Conservation (phyloP, 2,797 vertebrate genomes). For the Jordanella pulchra region DNA sequence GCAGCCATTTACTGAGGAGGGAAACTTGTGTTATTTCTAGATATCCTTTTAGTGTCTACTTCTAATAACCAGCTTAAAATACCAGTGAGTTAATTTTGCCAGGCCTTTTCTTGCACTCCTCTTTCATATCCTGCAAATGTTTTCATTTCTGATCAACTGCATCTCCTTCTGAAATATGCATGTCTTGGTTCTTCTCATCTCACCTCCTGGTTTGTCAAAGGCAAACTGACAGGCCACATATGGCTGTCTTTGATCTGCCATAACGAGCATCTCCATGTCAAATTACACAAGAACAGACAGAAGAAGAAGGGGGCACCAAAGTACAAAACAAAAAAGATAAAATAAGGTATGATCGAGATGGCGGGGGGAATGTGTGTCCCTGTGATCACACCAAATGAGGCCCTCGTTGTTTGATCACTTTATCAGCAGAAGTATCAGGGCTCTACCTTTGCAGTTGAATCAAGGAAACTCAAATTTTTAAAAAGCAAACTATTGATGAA, state of each 20-base stretch:
- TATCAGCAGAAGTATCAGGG: conserved; percentile 62
- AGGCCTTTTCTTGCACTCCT: conserved; percentile 58
- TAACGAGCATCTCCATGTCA: conserved; percentile 82
- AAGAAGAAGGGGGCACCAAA: conserved; percentile 47
- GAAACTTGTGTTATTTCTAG: neutral
- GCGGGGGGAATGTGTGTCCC: conserved; percentile 35
- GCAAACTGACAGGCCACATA: conserved; percentile 66
- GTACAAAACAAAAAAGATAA: conserved; percentile 46
- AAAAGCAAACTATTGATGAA: conserved; percentile 67
- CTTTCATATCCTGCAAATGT: conserved; percentile 45
- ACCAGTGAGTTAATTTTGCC: conserved; percentile 7
- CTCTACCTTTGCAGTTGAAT: conserved; percentile 43
- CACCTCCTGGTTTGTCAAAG: conserved; percentile 58
- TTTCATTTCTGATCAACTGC: conserved; percentile 34
- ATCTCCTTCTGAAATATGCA: conserved; percentile 38
- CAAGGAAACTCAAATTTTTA: conserved; percentile 43
- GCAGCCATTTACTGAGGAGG: neutral
- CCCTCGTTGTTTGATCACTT: conserved; percentile 69
- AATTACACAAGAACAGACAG: conserved; percentile 72
- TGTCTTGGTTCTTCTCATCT: conserved; percentile 51
- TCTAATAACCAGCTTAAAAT: neutral
- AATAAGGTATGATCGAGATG: conserved; percentile 53
- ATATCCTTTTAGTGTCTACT: neutral
- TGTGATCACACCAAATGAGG: conserved; percentile 75
- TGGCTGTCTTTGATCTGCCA: conserved; percentile 77